Percentiles rank a stretch among this genome's conserved stretches.
phyloP scores from a whole-genome alignment of 2,888 invertebrate genomes.

The Hyppa rectilinea region DNA sequence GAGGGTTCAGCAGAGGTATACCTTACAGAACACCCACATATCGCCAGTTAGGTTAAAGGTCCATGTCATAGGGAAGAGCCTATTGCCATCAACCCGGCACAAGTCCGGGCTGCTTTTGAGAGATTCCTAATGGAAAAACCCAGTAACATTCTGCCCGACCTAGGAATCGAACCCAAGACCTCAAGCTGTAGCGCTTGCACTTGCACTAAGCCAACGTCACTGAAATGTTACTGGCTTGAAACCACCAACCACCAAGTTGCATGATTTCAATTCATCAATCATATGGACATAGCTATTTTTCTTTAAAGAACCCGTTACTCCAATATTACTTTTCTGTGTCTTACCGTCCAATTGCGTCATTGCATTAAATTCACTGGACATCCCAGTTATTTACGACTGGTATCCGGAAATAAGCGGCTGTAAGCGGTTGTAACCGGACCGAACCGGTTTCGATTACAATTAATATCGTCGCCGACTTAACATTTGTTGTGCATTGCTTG shows the following conservation, averaged over 20 bases:
- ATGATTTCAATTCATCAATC: conserved; percentile 8
- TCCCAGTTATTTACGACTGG: conserved; percentile 66
- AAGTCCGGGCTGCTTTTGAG: no score
- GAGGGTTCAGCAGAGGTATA: no score
- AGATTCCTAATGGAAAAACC: no score
- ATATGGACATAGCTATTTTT: conserved; percentile 21
- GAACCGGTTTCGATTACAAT: conserved; percentile 73
- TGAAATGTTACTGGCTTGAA: background rate
- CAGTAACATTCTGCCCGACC: no score
- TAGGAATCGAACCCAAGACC: no score
- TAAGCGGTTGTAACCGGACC: conserved; percentile 50
- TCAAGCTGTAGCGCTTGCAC: no score
- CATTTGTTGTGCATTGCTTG: conserved; percentile 65
- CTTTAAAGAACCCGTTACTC: conserved; percentile 44
- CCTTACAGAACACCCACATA: no score
- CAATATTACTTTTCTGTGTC: conserved; percentile 48
- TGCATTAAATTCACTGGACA: conserved; percentile 63
- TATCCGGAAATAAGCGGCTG: conserved; percentile 60
- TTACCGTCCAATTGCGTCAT: conserved; percentile 61
- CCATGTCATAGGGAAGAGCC: no score
- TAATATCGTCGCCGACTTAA: conserved; percentile 71
- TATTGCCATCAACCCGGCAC: no score
- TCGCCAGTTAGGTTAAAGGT: no score
- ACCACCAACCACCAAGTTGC: background rate
- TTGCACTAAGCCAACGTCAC: no score